Conservation (phyloP, 2,888 invertebrate species). For the Scrobipalpa atriplicella region DNA sequence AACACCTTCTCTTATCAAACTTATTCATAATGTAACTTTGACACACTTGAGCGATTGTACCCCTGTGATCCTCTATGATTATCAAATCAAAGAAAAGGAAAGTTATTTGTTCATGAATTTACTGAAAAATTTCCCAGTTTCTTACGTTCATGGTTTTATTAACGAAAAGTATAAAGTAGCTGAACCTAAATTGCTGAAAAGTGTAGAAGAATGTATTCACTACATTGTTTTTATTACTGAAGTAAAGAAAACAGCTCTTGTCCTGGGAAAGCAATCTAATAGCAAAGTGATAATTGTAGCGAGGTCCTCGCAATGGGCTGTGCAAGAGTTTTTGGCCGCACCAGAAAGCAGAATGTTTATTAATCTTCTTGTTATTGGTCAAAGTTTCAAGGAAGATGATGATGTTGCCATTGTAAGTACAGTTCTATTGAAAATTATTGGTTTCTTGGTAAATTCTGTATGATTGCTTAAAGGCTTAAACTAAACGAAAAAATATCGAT, state of each 20-base stretch:
- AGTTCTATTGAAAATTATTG: neutral
- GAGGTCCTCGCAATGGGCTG: constrained; percentile 88
- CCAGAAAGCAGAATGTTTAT: constrained; percentile 85
- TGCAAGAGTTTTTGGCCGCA: constrained; percentile 86
- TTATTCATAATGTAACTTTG: constrained; percentile 83
- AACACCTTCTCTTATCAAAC: constrained; percentile 81
- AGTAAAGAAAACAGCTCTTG: constrained; percentile 80
- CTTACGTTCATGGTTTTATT: constrained; percentile 85
- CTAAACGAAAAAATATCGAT: constrained; percentile 20
- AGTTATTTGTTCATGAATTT: constrained; percentile 82
- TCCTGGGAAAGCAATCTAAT: constrained; percentile 84
- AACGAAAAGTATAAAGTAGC: constrained; percentile 70
- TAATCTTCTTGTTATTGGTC: constrained; percentile 87
- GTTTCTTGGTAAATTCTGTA: neutral
- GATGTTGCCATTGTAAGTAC: constrained; percentile 69
- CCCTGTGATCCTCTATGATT: constrained; percentile 86
- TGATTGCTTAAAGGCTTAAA: neutral
- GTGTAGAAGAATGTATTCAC: constrained; percentile 81
- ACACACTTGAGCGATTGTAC: constrained; percentile 85
- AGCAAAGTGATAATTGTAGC: constrained; percentile 87
- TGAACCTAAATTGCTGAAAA: constrained; percentile 69
- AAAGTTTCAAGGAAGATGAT: constrained; percentile 83
- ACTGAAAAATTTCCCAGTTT: constrained; percentile 79
- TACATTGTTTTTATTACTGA: constrained; percentile 87
- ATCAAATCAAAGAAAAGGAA: constrained; percentile 79